Base-by-base conservation (phyloP, 2,888 invertebrate species). In the Campopleginae sp. region DNA sequence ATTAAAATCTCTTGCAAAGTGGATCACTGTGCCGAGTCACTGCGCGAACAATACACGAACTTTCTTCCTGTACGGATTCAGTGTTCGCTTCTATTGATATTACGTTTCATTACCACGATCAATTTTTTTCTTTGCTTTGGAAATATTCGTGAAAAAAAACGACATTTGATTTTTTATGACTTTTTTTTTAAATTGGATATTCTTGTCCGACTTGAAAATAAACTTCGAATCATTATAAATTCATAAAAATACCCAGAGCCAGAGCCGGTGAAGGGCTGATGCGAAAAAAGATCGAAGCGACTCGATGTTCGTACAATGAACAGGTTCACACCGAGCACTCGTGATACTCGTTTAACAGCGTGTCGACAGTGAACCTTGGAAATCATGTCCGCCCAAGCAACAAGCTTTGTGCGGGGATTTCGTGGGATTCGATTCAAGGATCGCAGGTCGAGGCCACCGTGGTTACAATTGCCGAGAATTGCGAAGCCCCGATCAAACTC, bases 341-440 rank as follows among this genome's bases (percentile, higher is more conserved):
- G 76, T 48, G 65, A 33, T 76, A 65, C 63, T 71, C 79, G 42
- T 54, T 80, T 76, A 46, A 63, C 48, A 65, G 46, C 46, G 65
- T 38, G 61, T 65, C 63, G 51, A 65, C 70, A 51, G 63, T 61
- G 80, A 72, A 68, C 84, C 84, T 84, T 84, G 84, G 65, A 72
- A 84, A 74, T 68, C 66, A 66, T 74, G 74, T 74, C 74, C 76
- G 80, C 63, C 58, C 80, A 76, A 80, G 76, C 65, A 63, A 65
- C 76, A 71, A 80, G 84, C 58, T 79, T 74, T 68, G 83, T 75
- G 75, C 63, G 76, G 81, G 82, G 79, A 84, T 85, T 87, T 87
- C 80, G 82, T 87, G 80, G 77, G 85, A 87, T 85, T 85, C 82
- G 78, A 87, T 85, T 85, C 85, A 84, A 84, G 84, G 85, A 86